phyloP scores from a whole-genome alignment of 1,140 invertebrate species.

The Drosophila hydei region DNA sequence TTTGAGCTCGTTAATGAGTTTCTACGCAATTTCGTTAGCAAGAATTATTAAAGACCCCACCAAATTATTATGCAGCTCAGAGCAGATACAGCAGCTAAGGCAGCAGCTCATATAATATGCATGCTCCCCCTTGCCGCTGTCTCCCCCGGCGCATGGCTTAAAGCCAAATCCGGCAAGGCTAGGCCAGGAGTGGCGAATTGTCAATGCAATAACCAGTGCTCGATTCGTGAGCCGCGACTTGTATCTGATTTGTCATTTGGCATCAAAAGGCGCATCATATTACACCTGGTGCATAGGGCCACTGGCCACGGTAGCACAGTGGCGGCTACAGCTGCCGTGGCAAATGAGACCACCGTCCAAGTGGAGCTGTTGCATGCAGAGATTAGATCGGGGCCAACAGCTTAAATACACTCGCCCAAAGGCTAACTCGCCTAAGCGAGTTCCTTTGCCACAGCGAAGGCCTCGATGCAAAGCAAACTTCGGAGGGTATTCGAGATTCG shows the following conservation, averaged over 20 bases:
- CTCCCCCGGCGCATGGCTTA: neutral
- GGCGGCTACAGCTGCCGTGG: too few relatives aligned
- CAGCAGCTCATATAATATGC: constrained; percentile 7
- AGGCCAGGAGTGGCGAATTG: constrained; percentile 39
- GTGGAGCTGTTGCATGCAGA: constrained; percentile 57
- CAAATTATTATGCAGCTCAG: constrained; percentile 58
- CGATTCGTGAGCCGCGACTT: constrained; percentile 62
- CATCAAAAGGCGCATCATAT: constrained; percentile 51
- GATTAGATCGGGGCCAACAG: constrained; percentile 52
- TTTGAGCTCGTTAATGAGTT: constrained; percentile 66
- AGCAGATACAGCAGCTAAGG: constrained; percentile 2
- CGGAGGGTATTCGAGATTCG: too few relatives aligned
- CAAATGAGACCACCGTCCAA: constrained; percentile 70
- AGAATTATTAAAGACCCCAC: constrained; percentile 63
- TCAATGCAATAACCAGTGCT: constrained; percentile 39
- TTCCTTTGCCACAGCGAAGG: neutral
- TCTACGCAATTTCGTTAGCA: constrained; percentile 72
- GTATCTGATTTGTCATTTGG: constrained; percentile 74
- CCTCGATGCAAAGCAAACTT: too few relatives aligned
- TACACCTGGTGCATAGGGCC: constrained; percentile 49
- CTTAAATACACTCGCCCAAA: neutral
- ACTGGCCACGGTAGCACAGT: neutral
- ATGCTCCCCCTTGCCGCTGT: neutral
- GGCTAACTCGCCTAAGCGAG: neutral
- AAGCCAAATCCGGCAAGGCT: neutral